Evolutionary conservation across 2,797 vertebrate species (phyloP).

Genomic region (Prionace glauca): DNA sequence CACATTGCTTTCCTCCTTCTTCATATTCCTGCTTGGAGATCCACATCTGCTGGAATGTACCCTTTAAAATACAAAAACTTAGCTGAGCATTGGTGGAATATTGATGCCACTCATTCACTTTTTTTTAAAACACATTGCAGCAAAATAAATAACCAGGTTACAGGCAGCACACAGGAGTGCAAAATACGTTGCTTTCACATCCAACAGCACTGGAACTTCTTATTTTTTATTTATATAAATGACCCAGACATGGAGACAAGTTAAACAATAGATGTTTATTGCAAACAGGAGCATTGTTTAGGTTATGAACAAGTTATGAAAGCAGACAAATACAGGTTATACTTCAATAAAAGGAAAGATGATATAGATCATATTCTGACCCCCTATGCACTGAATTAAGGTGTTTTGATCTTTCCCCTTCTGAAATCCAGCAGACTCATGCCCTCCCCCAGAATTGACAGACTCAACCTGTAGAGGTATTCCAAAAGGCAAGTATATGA

Average conservation of each 20-base stretch:
- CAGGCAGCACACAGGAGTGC: background rate
- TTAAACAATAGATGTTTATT: background rate
- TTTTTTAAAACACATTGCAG: background rate
- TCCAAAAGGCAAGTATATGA: too few relatives aligned
- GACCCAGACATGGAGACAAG: too few relatives aligned
- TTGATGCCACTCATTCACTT: background rate
- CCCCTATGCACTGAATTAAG: too few relatives aligned
- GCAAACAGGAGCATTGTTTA: background rate
- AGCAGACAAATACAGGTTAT: background rate
- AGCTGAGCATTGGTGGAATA: background rate
- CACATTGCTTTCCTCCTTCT: constrained; percentile 96
- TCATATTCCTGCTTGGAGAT: constrained; percentile 98
- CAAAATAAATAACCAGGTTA: background rate
- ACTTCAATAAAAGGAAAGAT: background rate
- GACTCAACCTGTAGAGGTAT: too few relatives aligned
- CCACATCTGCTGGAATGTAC: constrained; percentile 99
- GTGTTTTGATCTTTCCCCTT: too few relatives aligned
- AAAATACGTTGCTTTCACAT: background rate
- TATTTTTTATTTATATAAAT: background rate
- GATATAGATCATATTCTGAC: background rate
- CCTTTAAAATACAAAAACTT: constrained; percentile 59
- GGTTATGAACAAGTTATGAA: background rate
- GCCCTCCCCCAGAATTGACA: too few relatives aligned
- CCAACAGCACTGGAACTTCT: background rate
- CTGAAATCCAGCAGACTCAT: too few relatives aligned